Conservation (phyloP, 2,113 vertebrate genomes). For the Sterna hirundo region DNA sequence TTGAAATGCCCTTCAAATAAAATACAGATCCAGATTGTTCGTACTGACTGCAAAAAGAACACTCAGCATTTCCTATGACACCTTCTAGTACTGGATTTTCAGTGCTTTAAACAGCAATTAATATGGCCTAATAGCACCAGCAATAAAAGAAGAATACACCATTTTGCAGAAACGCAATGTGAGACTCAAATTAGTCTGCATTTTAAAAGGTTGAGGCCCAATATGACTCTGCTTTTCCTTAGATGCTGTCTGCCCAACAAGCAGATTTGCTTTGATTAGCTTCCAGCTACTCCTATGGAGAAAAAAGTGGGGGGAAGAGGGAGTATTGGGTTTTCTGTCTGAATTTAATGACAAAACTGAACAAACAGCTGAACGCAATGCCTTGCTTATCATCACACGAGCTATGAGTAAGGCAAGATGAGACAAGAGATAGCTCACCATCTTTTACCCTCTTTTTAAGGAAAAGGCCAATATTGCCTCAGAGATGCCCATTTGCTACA, state of each 20-base stretch:
- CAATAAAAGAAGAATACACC: not conserved
- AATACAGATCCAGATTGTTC: not conserved
- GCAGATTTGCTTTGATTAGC: not conserved
- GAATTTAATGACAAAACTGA: not conserved
- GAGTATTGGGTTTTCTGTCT: not conserved
- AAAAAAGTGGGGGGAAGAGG: not conserved
- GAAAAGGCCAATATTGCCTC: not conserved
- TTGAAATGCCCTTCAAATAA: not conserved
- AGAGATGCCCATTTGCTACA: not conserved
- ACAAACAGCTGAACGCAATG: not conserved
- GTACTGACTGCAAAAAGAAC: not conserved
- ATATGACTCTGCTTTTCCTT: not conserved
- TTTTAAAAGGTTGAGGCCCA: not conserved
- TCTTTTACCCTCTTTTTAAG: not conserved
- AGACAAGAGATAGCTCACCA: not conserved
- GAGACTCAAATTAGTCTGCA: not conserved
- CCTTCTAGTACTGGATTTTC: not conserved
- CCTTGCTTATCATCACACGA: not conserved
- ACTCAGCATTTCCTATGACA: not conserved
- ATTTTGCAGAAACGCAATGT: not conserved
- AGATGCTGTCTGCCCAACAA: not conserved
- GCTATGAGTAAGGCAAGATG: not conserved
- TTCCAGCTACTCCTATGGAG: not conserved
- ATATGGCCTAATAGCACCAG: not conserved
- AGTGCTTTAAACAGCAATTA: not conserved